phyloP scores from a whole-genome alignment of 1,140 invertebrate species.

The Tigriopus japonicus region DNA sequence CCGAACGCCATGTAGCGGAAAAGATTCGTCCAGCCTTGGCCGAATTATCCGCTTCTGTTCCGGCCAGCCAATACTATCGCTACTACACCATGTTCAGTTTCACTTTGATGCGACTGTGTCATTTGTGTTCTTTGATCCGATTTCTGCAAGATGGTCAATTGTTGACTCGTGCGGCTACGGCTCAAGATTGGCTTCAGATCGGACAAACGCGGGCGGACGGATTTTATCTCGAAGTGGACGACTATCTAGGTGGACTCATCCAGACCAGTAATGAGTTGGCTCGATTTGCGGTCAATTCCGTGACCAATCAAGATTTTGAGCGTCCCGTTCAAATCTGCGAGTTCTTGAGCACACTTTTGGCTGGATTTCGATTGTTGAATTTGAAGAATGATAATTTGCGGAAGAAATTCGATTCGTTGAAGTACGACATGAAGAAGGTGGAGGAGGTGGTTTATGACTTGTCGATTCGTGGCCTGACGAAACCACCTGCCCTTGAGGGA shows the following conservation, averaged over 20 bases:
- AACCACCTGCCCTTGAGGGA: neutral
- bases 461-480: conserved; percentile 39
- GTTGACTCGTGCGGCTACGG: conserved; percentile 23
- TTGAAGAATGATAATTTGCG: conserved; percentile 74
- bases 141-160: conserved; percentile 58
- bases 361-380: conserved; percentile 68
- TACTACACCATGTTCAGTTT: conserved; percentile 70
- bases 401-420: conserved; percentile 70
- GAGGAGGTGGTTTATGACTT: conserved; percentile 88
- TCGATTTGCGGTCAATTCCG: conserved; percentile 65
- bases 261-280: conserved; percentile 61
- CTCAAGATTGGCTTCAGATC: conserved; percentile 14
- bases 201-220: conserved; percentile 32
- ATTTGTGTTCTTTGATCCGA: conserved; percentile 49
- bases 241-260: conserved; percentile 64
- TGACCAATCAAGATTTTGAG: conserved; percentile 61
- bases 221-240: conserved; percentile 75
- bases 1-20: neutral
- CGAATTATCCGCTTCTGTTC: neutral
- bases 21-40: neutral
- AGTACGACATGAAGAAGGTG: conserved; percentile 84
- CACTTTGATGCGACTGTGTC: conserved; percentile 56
- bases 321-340: conserved; percentile 54
- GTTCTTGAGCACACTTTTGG: conserved; percentile 66
- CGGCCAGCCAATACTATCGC: conserved; percentile 44